These are phyloP conservation scores for Phainopepla nitens DNA, from an alignment of 2,113 vertebrate species.

Conservation along the genomic window DNA sequence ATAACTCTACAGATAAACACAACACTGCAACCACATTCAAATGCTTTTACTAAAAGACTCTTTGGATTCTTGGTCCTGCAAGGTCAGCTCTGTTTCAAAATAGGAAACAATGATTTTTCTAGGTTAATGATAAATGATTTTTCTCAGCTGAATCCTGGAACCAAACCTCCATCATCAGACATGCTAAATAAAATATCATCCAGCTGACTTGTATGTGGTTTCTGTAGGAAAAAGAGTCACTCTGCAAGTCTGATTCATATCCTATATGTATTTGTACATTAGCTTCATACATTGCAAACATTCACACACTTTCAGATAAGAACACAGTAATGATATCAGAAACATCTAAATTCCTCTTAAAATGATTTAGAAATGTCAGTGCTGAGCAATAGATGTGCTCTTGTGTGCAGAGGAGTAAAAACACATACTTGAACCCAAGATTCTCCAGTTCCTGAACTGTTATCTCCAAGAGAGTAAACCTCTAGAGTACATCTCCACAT, in stretches of 20 bases:
- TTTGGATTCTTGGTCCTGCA: background rate
- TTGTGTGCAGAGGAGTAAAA: constrained; percentile 25
- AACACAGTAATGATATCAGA: background rate
- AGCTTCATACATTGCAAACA: background rate
- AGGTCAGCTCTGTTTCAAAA: background rate
- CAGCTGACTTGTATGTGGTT: background rate
- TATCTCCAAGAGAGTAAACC: constrained; percentile 60
- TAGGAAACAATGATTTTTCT: background rate
- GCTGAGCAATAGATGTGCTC: background rate
- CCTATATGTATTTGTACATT: background rate
- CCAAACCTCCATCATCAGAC: background rate
- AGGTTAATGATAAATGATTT: background rate
- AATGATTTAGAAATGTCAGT: background rate
- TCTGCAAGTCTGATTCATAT: background rate
- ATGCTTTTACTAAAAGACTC: background rate
- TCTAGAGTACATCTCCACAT: constrained; percentile 63
- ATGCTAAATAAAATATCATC: background rate
- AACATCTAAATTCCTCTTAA: constrained; percentile 3
- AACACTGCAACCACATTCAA: background rate
- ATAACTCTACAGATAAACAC: background rate
- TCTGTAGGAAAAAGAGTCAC: background rate
- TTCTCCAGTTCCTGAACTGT: constrained; percentile 41
- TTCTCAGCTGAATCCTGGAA: background rate
- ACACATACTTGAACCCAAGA: constrained; percentile 7
- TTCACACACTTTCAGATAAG: background rate